Base-by-base conservation (phyloP, 64 coral and sea anemone genomes). In the Actinia equina region DNA sequence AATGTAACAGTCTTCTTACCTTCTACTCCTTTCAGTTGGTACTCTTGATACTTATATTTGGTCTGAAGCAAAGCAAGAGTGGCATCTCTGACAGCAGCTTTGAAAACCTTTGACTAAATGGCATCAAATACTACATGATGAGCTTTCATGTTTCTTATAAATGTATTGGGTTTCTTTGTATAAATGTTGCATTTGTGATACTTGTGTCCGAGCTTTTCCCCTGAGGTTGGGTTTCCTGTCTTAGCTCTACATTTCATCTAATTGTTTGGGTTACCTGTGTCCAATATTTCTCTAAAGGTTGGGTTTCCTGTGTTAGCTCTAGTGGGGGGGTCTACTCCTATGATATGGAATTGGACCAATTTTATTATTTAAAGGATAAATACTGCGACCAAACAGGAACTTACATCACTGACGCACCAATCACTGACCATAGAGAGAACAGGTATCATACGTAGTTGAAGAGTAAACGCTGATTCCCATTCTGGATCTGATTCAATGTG, bases 401-500 rank as follows among this genome's bases (percentile, higher is more conserved):
- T 88, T 54, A 96, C 94, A 70, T 96, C 94, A 82, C 85, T 93
- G 67, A 88, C 43, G 71, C 94, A 96, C 94, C 94, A 96, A 8
- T 96, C 88, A 71, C 54, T 64, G 19, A 96, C 89, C 44, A 96
- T 83, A 63, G 88, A 77, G 64, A 90, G 83, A 10, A 96, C 56
- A 18, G 94, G 94, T 60, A 87, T 96, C 46, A 96, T 71, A 51
- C 91, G 85, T 41, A 88, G 41, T 53, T 96, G 94, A 19, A 96
- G 65, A 20, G 80, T 89, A 65, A 96, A 96, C 5, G 94, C 91
- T 45, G 80, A 81, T 82, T 96, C 94, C 91, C 91, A 96, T 19
- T 96, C 94, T 27, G 94, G 94, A 16, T 96, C 94, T 2, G 88
- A 93, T 80, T 96, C 94, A 19, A 96, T 90, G 44, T 96, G 94